Evolutionary conservation across 2,888 invertebrate genomes (phyloP).

Genomic region (Acheta domesticus): DNA sequence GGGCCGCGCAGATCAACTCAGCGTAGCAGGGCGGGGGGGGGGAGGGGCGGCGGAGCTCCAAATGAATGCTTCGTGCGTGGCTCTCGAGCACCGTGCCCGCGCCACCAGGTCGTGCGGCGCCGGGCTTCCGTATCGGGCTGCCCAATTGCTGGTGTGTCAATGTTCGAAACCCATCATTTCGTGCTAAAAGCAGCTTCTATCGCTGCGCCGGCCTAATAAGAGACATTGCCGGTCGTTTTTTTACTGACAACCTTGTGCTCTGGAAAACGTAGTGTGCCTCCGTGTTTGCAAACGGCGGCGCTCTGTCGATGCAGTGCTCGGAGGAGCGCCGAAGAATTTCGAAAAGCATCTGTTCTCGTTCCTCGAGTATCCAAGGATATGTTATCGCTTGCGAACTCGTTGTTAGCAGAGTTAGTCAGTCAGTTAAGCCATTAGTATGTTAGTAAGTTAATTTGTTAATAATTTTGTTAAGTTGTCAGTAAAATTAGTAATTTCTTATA

Average conservation of each 20-base stretch:
- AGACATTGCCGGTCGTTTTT: not conserved
- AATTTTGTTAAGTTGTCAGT: no score
- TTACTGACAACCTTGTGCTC: no score
- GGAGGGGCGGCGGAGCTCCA: not conserved
- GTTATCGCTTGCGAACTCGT: not conserved
- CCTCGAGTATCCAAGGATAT: not conserved
- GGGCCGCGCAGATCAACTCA: no score
- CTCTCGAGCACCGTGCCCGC: not conserved
- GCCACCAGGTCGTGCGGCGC: not conserved
- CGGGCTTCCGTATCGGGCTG: not conserved
- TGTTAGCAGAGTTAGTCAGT: not conserved
- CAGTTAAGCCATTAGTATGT: not conserved
- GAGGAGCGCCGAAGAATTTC: not conserved
- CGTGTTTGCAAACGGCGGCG: no score
- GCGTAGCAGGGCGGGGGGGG: no score
- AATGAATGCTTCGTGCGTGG: constrained; percentile 9
- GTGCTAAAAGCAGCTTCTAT: not conserved
- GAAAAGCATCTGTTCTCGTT: not conserved
- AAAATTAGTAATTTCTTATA: no score
- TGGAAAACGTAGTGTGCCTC: no score
- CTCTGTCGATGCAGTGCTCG: not conserved
- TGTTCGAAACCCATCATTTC: not conserved
- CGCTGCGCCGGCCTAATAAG: not conserved
- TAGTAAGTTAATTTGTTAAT: not conserved
- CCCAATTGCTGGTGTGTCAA: not conserved